Percentiles rank a stretch among this genome's conserved stretches.
These are phyloP conservation scores for Beaufortia kweichowensis DNA, from an alignment of 2,113 vertebrate species.

Conservation along the genomic window DNA sequence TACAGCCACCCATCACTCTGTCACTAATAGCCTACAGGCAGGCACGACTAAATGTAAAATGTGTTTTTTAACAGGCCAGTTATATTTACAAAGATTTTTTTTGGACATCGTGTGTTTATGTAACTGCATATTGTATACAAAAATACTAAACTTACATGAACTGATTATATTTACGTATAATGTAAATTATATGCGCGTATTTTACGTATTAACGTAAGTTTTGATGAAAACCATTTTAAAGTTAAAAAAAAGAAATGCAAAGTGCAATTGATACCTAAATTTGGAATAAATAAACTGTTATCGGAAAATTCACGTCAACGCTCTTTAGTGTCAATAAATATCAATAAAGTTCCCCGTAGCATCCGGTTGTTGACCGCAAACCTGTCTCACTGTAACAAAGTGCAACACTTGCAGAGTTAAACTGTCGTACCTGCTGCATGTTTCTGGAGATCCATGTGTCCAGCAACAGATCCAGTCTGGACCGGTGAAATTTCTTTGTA, in stretches of 20 bases:
- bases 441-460: slow-evolving; percentile 96
- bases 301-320: neutral
- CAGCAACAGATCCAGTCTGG: slow-evolving; percentile 87
- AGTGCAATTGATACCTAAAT: too few relatives aligned
- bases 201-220: too few relatives aligned
- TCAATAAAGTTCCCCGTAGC: neutral
- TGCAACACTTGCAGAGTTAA: neutral
- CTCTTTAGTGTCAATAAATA: neutral
- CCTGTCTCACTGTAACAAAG: neutral
- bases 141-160: too few relatives aligned
- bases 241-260: too few relatives aligned
- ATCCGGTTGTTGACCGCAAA: neutral
- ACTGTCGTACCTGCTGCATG: slow-evolving; percentile 82
- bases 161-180: too few relatives aligned
- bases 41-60: neutral
- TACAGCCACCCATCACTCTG: slow-evolving; percentile 13
- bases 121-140: too few relatives aligned
- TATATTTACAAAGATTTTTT: neutral
- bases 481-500: slow-evolving; percentile 94
- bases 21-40: neutral
- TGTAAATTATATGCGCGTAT: too few relatives aligned
- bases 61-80: neutral
- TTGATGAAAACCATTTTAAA: too few relatives aligned
- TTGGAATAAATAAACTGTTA: neutral
- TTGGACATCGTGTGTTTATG: neutral